These are phyloP conservation scores for Orgyia antiqua DNA, from an alignment of 2,888 invertebrate species.

Conservation along the genomic window DNA sequence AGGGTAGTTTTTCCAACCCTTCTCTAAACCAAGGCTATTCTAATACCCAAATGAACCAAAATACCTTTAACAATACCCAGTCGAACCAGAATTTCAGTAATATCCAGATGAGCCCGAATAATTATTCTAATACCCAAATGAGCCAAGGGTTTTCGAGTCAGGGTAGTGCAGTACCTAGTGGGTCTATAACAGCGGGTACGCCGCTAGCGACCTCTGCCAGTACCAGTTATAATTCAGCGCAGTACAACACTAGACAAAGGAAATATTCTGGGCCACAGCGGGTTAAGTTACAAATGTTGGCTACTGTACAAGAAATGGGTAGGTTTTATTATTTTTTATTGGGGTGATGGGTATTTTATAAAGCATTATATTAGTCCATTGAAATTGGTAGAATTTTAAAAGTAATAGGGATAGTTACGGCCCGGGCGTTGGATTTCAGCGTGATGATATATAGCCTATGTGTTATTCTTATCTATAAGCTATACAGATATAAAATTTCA, in stretches of 20 bases:
- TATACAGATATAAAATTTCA: too few species aligned
- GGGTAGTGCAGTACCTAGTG: conserved; percentile 9
- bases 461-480: too few species aligned
- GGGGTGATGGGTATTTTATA: conserved; percentile 25
- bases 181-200: conserved; percentile 40
- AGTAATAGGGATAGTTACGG: too few species aligned
- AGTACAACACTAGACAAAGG: conserved; percentile 54
- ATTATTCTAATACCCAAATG: conserved; percentile 9
- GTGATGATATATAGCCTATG: too few species aligned
- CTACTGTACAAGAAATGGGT: conserved; percentile 89
- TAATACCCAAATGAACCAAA: conserved; percentile 6
- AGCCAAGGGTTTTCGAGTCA: conserved; percentile 7
- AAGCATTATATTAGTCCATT: too few species aligned
- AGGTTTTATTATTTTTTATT: conserved; percentile 50
- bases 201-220: conserved; percentile 25
- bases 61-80: conserved; percentile 1
- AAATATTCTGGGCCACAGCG: conserved; percentile 79
- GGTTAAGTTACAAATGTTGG: conserved; percentile 63
- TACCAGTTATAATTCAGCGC: conserved; percentile 31
- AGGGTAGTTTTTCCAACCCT: neutral
- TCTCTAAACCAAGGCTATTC: conserved; percentile 7
- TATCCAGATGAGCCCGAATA: conserved; percentile 3
- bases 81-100: conserved; percentile 8
- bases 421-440: too few species aligned
- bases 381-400: too few species aligned